Evolutionary conservation across 2,113 vertebrate genomes (phyloP).

Genomic region (Varanus komodoensis): DNA sequence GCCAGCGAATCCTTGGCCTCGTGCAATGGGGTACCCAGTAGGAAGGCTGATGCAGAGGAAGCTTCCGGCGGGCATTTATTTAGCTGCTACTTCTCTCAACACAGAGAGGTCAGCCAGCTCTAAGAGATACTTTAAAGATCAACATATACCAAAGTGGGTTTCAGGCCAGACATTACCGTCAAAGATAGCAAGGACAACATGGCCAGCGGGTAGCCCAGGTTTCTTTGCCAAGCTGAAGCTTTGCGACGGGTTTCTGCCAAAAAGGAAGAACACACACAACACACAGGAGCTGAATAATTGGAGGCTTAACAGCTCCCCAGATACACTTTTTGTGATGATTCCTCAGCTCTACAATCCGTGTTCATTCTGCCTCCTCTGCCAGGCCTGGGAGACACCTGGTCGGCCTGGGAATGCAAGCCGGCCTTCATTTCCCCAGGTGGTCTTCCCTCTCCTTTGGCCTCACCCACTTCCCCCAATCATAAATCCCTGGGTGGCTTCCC

Average conservation of each 20-base stretch:
- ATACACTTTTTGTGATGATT: background rate
- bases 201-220: slow-evolving; percentile 93
- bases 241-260: slow-evolving; percentile 85
- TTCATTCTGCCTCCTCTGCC: background rate
- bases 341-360: background rate
- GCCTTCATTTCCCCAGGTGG: too few relatives aligned
- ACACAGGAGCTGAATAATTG: background rate
- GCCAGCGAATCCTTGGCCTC: background rate
- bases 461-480: too few relatives aligned
- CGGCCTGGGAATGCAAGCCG: too few relatives aligned
- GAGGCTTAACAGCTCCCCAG: background rate
- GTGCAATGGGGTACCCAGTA: background rate
- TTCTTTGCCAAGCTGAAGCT: slow-evolving; percentile 95
- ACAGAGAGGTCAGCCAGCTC: too few relatives aligned
- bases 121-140: background rate
- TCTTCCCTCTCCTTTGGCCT: too few relatives aligned
- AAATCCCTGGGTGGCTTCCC: too few relatives aligned
- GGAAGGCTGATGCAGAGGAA: background rate
- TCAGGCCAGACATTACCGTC: slow-evolving; percentile 79
- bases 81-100: background rate
- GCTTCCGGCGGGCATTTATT: background rate
- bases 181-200: slow-evolving; percentile 91
- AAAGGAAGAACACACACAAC: background rate
- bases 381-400: background rate
- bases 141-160: background rate